Evolutionary conservation across 2,113 vertebrate genomes (phyloP).

Genomic region (Hyperopisus bebe): DNA sequence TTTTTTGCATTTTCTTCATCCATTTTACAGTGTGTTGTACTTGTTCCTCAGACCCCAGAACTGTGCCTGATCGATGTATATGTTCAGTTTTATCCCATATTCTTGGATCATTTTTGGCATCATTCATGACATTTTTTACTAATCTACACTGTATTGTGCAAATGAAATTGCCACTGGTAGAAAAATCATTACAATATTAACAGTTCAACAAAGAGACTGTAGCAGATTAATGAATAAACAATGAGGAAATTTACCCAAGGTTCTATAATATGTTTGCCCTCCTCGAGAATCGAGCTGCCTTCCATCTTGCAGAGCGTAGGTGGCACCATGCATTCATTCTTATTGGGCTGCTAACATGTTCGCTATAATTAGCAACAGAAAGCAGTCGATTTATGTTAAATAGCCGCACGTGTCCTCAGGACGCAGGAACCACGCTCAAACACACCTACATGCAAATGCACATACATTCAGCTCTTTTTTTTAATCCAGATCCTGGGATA

Average conservation of each 20-base stretch:
- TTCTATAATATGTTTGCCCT: neutral
- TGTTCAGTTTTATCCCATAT: neutral
- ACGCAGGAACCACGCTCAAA: neutral
- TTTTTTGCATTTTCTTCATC: neutral
- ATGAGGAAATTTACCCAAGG: neutral
- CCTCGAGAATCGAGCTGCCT: neutral
- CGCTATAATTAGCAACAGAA: neutral
- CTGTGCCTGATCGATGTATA: neutral
- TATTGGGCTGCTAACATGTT: neutral
- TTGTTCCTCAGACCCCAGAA: neutral
- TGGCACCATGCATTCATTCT: neutral
- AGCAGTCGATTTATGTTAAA: neutral
- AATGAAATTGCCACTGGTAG: neutral
- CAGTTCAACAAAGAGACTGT: no score
- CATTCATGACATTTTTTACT: neutral
- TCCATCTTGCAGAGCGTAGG: neutral
- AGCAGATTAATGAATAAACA: neutral
- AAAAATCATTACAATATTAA: constrained; percentile 10
- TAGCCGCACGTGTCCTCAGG: neutral
- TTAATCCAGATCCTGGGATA: neutral
- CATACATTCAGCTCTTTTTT: neutral
- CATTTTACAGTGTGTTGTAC: neutral
- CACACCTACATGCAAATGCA: neutral
- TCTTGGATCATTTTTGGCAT: neutral
- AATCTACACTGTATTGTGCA: neutral